Percentiles rank a stretch among this genome's conserved stretches.
Conservation (phyloP, 2,113 vertebrate species). For the Pelvicachromis taeniatus region DNA sequence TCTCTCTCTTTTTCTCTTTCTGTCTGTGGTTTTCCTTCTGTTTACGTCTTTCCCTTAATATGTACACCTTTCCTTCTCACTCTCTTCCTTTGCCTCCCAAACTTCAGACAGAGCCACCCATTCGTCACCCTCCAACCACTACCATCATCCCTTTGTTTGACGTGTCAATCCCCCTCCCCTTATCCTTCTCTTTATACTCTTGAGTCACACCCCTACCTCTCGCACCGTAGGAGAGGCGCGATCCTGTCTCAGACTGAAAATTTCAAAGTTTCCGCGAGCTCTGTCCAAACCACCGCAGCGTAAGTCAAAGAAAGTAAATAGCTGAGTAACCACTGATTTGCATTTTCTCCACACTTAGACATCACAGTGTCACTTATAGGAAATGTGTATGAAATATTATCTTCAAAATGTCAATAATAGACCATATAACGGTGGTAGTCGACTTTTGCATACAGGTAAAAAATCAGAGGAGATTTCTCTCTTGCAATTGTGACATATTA, state of each 20-base stretch:
- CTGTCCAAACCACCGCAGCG: background rate
- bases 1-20: background rate
- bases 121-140: background rate
- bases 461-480: background rate
- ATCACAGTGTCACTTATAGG: background rate
- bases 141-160: slow-evolving; percentile 6
- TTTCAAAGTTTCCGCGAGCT: slow-evolving; percentile 6
- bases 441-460: background rate
- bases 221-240: slow-evolving; percentile 13
- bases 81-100: background rate
- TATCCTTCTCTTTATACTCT: background rate
- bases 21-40: slow-evolving; percentile 1
- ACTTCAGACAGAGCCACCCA: slow-evolving; percentile 3
- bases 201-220: slow-evolving; percentile 1
- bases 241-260: slow-evolving; percentile 20
- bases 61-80: background rate
- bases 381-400: background rate
- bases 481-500: background rate
- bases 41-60: background rate
- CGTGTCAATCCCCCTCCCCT: background rate
- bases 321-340: background rate
- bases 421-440: too few species aligned
- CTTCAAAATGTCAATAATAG: background rate
- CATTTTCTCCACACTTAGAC: background rate
- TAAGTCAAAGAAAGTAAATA: background rate